These are phyloP conservation scores for Perca schrenkii DNA, from an alignment of 2,113 vertebrate species.

Conservation along the genomic window DNA sequence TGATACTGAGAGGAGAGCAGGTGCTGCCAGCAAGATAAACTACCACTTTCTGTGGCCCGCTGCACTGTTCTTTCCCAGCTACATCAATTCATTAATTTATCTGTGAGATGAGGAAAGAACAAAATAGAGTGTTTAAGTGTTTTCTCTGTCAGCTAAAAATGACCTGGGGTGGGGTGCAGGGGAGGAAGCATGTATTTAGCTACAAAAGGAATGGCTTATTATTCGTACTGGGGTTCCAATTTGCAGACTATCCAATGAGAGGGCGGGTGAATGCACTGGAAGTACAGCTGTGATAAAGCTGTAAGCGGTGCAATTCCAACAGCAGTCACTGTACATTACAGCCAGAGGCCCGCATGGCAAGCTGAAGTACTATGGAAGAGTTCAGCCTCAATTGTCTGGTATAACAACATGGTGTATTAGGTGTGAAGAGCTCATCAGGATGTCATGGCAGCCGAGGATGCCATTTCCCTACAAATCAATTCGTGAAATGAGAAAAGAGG, in stretches of 20 bases:
- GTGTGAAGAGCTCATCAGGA: slow-evolving; percentile 44
- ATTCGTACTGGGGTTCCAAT: slow-evolving; percentile 56
- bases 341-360: slow-evolving; percentile 15
- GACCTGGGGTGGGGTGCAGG: neutral
- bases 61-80: slow-evolving; percentile 40
- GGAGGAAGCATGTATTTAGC: neutral
- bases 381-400: slow-evolving; percentile 39
- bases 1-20: slow-evolving; percentile 41
- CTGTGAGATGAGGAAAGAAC: slow-evolving; percentile 35
- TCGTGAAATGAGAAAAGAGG: slow-evolving; percentile 33
- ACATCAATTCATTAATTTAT: slow-evolving; percentile 51
- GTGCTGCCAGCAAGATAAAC: slow-evolving; percentile 61
- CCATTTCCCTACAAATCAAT: slow-evolving; percentile 49
- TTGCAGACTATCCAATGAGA: slow-evolving; percentile 49
- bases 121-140: slow-evolving; percentile 42
- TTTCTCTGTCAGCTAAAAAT: slow-evolving; percentile 28
- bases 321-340: slow-evolving; percentile 50
- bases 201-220: slow-evolving; percentile 54
- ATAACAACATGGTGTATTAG: slow-evolving; percentile 60
- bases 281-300: slow-evolving; percentile 34
- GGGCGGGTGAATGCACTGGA: slow-evolving; percentile 1
- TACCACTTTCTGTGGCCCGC: slow-evolving; percentile 28
- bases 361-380: slow-evolving; percentile 38
- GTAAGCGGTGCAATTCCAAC: slow-evolving; percentile 38
- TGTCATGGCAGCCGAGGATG: slow-evolving; percentile 43